These are phyloP conservation scores for Caenorhabditis zanzibari DNA, from an alignment of 2,888 invertebrate genomes.

Conservation along the genomic window DNA sequence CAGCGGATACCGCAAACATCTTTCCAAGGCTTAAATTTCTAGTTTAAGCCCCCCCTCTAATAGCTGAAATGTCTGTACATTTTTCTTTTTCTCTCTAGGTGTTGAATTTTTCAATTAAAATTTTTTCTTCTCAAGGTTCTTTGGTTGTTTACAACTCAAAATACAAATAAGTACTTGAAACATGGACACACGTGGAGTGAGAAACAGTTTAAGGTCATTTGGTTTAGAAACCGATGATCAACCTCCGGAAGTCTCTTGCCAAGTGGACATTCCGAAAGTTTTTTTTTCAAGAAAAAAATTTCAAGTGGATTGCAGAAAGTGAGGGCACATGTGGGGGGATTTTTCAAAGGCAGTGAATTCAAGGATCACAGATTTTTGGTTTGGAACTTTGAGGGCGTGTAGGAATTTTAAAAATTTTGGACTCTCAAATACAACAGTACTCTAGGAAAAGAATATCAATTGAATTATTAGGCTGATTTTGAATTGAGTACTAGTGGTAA, in stretches of 20 bases:
- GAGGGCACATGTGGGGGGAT: conserved; percentile 14
- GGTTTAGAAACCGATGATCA: conserved; percentile 42
- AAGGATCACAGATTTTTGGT: conserved; percentile 7
- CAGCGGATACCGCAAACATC: conserved; percentile 35
- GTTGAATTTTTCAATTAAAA: not conserved
- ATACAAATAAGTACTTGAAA: conserved; percentile 24
- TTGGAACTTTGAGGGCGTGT: not conserved
- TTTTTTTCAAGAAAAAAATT: not conserved
- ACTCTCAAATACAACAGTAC: too few relatives aligned
- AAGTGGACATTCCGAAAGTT: conserved; percentile 21
- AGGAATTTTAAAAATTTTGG: not conserved
- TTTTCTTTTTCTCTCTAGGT: not conserved
- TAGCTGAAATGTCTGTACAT: conserved; percentile 29
- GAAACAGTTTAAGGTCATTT: conserved; percentile 28
- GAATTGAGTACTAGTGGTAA: too few relatives aligned
- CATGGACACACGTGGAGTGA: conserved; percentile 4
- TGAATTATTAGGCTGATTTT: too few relatives aligned
- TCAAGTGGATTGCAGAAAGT: conserved; percentile 9
- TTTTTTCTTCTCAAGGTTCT: conserved; percentile 27
- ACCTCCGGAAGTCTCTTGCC: conserved; percentile 26
- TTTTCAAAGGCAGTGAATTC: not conserved
- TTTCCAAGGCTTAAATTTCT: conserved; percentile 24
- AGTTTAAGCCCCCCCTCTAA: conserved; percentile 2
- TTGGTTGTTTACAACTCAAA: conserved; percentile 13
- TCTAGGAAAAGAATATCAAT: too few relatives aligned